Evolutionary conservation across 2,888 invertebrate species (phyloP).

Genomic region (Amblyjoppa proteus): DNA sequence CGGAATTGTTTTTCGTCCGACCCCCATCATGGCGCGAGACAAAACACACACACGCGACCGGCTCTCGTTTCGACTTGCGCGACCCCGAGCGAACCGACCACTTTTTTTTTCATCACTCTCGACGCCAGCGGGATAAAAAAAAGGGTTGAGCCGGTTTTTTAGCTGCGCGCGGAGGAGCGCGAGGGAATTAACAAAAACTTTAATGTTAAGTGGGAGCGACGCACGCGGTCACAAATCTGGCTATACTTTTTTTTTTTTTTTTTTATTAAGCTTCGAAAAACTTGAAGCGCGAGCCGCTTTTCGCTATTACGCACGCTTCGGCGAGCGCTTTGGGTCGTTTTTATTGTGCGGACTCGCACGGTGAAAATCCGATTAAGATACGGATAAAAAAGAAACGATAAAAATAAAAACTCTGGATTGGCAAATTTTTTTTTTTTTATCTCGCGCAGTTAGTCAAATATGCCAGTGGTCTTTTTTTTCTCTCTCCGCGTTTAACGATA

Average conservation of each 20-base stretch:
- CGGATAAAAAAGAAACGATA: slow-evolving; percentile 7
- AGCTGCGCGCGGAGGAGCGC: background rate
- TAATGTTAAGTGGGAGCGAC: slow-evolving; percentile 66
- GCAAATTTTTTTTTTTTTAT: background rate
- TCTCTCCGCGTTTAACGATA: background rate
- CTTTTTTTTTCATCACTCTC: slow-evolving; percentile 51
- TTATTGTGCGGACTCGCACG: background rate
- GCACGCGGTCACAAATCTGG: slow-evolving; percentile 74
- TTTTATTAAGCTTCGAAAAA: background rate
- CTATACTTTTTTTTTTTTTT: slow-evolving; percentile 54
- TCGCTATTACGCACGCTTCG: slow-evolving; percentile 3
- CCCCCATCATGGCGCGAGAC: slow-evolving; percentile 59
- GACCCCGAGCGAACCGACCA: slow-evolving; percentile 39
- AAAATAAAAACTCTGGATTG: background rate
- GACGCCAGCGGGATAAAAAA: slow-evolving; percentile 47
- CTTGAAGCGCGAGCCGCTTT: background rate
- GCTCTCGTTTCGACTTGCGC: slow-evolving; percentile 55
- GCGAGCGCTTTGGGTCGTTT: slow-evolving; percentile 7
- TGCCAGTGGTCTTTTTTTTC: background rate
- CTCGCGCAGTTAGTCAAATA: background rate
- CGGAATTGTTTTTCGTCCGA: slow-evolving; percentile 62
- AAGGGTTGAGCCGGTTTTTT: slow-evolving; percentile 49
- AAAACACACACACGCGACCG: slow-evolving; percentile 63
- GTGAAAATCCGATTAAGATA: slow-evolving; percentile 53
- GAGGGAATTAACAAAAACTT: slow-evolving; percentile 57